Percentiles rank a stretch among this genome's conserved stretches.
These are phyloP conservation scores for Nannospalax galili DNA, from an alignment of 2,113 vertebrate species.

Conservation along the genomic window DNA sequence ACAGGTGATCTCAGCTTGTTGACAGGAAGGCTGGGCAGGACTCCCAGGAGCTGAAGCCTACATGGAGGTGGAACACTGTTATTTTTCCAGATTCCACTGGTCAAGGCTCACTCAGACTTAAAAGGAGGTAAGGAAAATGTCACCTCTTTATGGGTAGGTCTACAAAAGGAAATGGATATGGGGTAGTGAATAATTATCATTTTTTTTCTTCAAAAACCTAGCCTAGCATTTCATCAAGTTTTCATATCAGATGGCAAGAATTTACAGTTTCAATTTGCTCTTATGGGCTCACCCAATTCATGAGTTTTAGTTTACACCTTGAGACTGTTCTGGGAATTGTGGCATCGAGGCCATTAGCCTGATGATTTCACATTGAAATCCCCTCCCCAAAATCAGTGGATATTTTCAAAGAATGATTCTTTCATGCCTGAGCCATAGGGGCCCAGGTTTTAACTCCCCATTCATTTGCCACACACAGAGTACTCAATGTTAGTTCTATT, in stretches of 20 bases:
- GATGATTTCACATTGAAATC: not conserved
- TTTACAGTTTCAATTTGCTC: constrained; percentile 7
- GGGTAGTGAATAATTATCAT: not conserved
- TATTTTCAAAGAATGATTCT: not conserved
- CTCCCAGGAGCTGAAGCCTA: not conserved
- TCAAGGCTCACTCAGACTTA: not conserved
- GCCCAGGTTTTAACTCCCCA: not conserved
- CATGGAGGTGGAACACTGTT: not conserved
- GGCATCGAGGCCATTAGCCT: not conserved
- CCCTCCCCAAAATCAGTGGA: not conserved
- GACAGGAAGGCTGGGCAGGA: not conserved
- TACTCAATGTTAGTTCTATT: not conserved
- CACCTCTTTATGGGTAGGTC: not conserved
- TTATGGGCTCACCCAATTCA: not conserved
- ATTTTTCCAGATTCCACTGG: not conserved
- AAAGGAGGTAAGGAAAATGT: not conserved
- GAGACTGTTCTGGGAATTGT: not conserved
- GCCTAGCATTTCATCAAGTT: constrained; percentile 14
- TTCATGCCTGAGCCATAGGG: not conserved
- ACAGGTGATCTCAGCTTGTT: not conserved
- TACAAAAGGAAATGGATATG: not conserved
- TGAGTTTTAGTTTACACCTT: constrained; percentile 41
- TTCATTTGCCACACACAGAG: not conserved
- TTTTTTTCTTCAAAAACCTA: not conserved
- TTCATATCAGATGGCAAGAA: constrained; percentile 27